phyloP scores from a whole-genome alignment of 2,113 vertebrate species.

The Prietella phreatophila region DNA sequence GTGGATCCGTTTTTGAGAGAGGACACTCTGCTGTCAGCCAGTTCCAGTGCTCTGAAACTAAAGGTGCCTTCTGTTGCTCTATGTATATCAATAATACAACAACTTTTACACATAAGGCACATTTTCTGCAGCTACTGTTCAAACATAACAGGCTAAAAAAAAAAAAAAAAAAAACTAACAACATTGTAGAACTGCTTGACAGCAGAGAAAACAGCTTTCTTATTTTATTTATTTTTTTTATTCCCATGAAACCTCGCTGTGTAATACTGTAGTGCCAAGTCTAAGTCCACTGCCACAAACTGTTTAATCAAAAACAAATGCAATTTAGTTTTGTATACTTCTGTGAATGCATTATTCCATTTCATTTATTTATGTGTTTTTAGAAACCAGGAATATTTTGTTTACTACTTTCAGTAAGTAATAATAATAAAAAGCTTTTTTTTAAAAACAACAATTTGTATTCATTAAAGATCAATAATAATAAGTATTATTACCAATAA shows the following conservation, averaged over 20 bases:
- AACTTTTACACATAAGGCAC: neutral
- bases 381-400: neutral
- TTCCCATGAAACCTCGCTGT: neutral
- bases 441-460: neutral
- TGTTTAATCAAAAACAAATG: neutral
- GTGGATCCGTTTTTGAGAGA: neutral
- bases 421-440: neutral
- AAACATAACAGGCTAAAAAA: neutral
- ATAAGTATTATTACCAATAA: neutral
- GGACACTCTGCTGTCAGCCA: conserved; percentile 23
- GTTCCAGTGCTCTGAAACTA: conserved; percentile 25
- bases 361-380: neutral
- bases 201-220: neutral
- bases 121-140: neutral
- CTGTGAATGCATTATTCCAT: neutral
- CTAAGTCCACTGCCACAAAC: neutral
- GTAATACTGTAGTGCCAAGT: neutral
- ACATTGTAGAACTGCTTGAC: neutral
- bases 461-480: too few species aligned
- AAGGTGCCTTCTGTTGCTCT: conserved; percentile 28
- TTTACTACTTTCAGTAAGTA: neutral
- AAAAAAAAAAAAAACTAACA: neutral
- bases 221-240: neutral
- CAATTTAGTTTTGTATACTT: neutral
- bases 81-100: conserved; percentile 26